Conservation (phyloP, 2,797 vertebrate genomes). For the Brachymystax lenok region DNA sequence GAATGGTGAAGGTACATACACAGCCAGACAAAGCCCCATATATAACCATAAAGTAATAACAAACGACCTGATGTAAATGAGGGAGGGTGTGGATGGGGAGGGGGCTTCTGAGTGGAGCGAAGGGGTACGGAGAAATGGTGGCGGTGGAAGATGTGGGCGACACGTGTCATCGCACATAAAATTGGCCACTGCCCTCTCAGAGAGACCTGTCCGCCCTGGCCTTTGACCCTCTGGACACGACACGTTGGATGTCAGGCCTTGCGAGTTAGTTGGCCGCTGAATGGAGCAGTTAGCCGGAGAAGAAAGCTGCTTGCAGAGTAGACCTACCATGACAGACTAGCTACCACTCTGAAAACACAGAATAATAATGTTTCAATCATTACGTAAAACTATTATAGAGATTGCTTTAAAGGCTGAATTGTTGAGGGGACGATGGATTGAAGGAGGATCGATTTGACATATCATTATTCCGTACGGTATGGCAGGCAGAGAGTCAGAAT, state of each 20-base stretch:
- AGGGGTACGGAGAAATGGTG: constrained; percentile 46
- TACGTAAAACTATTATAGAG: neutral
- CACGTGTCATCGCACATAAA: constrained; percentile 57
- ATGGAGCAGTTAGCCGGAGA: constrained; percentile 63
- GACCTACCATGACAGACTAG: constrained; percentile 7
- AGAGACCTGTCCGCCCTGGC: constrained; percentile 51
- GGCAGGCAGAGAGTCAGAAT: constrained; percentile 27
- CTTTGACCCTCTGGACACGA: constrained; percentile 44
- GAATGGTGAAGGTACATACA: constrained; percentile 79
- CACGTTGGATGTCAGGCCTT: constrained; percentile 61
- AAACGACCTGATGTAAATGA: constrained; percentile 84
- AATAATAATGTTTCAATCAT: neutral
- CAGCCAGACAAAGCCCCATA: constrained; percentile 83
- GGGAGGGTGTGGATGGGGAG: constrained; percentile 57
- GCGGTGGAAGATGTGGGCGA: constrained; percentile 8
- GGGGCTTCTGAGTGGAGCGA: constrained; percentile 48
- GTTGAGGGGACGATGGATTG: neutral
- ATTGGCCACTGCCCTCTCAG: constrained; percentile 55
- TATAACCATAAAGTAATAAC: constrained; percentile 84
- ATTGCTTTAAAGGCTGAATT: neutral
- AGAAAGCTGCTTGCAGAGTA: constrained; percentile 46
- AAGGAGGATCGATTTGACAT: neutral
- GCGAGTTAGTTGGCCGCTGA: constrained; percentile 62
- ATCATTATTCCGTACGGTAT: constrained; percentile 44
- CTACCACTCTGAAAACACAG: constrained; percentile 23